These are phyloP conservation scores for Poecilus cupreus DNA, from an alignment of 2,888 invertebrate genomes.

Conservation along the genomic window DNA sequence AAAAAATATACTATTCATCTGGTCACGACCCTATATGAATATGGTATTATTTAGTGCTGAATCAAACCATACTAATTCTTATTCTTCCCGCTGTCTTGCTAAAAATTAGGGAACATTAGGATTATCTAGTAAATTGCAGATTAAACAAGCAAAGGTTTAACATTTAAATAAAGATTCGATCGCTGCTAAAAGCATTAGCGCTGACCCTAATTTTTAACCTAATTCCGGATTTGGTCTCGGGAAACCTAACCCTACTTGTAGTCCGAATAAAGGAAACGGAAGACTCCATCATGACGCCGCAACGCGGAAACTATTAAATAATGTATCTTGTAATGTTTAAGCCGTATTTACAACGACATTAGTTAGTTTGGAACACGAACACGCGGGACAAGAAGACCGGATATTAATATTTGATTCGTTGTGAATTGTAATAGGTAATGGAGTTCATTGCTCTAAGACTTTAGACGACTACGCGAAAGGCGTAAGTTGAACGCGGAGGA, in stretches of 20 bases:
- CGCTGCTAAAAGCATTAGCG: too few relatives aligned
- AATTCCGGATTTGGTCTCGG: background rate
- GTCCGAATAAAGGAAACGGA: background rate
- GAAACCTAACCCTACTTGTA: background rate
- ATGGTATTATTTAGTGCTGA: too few relatives aligned
- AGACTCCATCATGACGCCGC: background rate
- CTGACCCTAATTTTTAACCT: background rate
- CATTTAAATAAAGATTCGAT: too few relatives aligned
- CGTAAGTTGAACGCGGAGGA: slow-evolving; percentile 15
- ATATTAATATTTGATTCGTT: slow-evolving; percentile 58
- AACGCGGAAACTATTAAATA: slow-evolving; percentile 13
- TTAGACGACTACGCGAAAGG: background rate
- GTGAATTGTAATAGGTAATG: slow-evolving; percentile 51
- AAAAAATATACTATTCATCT: too few relatives aligned
- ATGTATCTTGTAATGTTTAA: slow-evolving; percentile 24
- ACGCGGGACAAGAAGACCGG: slow-evolving; percentile 37
- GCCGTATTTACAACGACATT: slow-evolving; percentile 22
- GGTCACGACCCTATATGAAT: too few relatives aligned
- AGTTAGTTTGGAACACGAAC: background rate
- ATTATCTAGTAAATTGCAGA: too few relatives aligned
- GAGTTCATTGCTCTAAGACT: slow-evolving; percentile 48
- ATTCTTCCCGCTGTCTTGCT: too few relatives aligned
- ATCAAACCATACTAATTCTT: too few relatives aligned
- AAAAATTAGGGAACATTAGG: too few relatives aligned
- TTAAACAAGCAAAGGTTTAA: too few relatives aligned